Conservation (phyloP, 2,797 vertebrate genomes). For the Molossus alvarezi region DNA sequence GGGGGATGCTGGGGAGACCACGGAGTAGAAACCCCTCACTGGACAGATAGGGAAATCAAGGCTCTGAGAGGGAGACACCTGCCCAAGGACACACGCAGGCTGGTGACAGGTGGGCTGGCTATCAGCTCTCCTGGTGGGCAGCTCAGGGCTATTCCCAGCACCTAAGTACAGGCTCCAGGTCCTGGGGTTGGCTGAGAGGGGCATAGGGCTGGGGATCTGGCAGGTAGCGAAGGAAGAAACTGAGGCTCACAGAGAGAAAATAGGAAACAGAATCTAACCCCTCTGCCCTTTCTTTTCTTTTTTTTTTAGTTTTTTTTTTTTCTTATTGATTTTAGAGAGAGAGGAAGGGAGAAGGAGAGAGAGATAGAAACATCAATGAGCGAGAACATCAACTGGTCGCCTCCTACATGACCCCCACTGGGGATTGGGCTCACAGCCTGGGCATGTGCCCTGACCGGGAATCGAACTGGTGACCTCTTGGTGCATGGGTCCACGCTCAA, state of each 20-base stretch:
- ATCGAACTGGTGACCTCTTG: too few relatives aligned
- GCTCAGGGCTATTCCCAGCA: not conserved
- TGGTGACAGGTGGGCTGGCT: not conserved
- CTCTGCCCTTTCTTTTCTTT: too few relatives aligned
- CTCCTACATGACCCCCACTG: too few relatives aligned
- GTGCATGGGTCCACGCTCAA: too few relatives aligned
- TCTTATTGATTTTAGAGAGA: too few relatives aligned
- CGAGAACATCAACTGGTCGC: too few relatives aligned
- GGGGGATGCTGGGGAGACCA: not conserved
- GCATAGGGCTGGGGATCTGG: too few relatives aligned
- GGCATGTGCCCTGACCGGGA: too few relatives aligned
- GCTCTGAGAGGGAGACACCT: not conserved
- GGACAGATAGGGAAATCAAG: not conserved
- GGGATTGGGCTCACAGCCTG: too few relatives aligned
- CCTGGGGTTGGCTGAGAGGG: not conserved
- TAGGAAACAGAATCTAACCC: not conserved
- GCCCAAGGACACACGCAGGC: not conserved
- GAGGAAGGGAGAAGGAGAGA: too few relatives aligned
- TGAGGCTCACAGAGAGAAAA: not conserved
- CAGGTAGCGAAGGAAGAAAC: not conserved
- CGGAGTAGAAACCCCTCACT: not conserved
- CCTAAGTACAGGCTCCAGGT: not conserved
- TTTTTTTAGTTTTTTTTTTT: too few relatives aligned
- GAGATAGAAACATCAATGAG: too few relatives aligned
- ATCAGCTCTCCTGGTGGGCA: not conserved